Conservation (phyloP, 2,797 vertebrate species). For the Hipposideros larvatus region DNA sequence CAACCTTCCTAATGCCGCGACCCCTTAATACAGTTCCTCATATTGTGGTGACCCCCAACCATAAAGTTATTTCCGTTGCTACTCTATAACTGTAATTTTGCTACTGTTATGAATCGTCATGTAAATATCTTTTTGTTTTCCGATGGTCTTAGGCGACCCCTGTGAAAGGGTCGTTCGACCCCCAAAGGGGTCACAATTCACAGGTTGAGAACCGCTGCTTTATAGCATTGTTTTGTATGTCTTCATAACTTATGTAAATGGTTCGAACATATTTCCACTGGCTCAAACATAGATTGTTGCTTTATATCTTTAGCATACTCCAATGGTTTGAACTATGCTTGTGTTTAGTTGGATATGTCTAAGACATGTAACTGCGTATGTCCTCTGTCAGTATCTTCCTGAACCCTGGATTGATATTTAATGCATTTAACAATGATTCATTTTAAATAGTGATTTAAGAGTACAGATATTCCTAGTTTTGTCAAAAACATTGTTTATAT, state of each 20-base stretch:
- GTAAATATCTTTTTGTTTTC: too few relatives aligned
- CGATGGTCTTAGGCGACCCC: too few relatives aligned
- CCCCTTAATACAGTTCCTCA: too few relatives aligned
- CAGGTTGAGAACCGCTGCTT: not conserved
- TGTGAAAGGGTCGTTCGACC: too few relatives aligned
- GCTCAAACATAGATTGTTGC: not conserved
- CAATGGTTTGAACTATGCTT: not conserved
- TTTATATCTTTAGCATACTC: not conserved
- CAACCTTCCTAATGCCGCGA: too few relatives aligned
- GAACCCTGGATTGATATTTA: not conserved
- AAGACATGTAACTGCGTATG: not conserved
- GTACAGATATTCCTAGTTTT: not conserved
- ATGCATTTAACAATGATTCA: not conserved
- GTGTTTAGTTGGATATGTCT: not conserved
- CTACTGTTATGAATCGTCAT: too few relatives aligned
- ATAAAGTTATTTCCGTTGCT: too few relatives aligned
- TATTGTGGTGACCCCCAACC: too few relatives aligned
- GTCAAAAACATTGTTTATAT: not conserved
- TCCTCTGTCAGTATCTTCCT: not conserved
- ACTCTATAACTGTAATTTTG: too few relatives aligned
- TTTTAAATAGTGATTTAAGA: not conserved
- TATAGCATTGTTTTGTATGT: not conserved
- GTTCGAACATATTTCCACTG: not conserved
- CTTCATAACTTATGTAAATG: not conserved
- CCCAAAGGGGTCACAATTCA: too few relatives aligned